Evolutionary conservation across 1,140 invertebrate genomes (phyloP), one percentile per base, ranked within the genome.

Genomic region (Telenomus remus): DNA sequence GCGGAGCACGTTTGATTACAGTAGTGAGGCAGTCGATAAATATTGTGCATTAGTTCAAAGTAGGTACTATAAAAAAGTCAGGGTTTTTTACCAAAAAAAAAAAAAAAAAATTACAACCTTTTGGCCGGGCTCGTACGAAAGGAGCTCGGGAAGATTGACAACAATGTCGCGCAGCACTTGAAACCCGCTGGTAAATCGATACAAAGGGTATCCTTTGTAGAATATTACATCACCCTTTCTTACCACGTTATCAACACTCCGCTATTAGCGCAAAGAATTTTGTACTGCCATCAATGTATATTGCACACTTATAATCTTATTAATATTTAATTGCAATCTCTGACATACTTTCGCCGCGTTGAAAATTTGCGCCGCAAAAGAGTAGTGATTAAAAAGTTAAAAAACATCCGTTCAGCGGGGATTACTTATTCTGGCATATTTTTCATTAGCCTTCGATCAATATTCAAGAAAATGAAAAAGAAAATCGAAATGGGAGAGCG

Each of bases 81-180:
- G 43, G 43, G 43, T 1, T 39, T 44, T 61, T 34, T 13, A 0
- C 46, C n/a, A n/a, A n/a, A n/a, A n/a, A n/a, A n/a, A n/a, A n/a
- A n/a, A n/a, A 44, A 10, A 47, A 46, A 46, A 54, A 63, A 54
- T 49, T 34, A 61, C 37, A 37, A 43, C 46, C 16, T 16, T 61
- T 37, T 50, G 42, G 50, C 37, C 39, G 48, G 27, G 34, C 43
- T 42, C 14, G 19, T 60, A 60, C 43, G 56, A 54, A 56, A 53
- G 43, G 27, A 69, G 60, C 55, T 69, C 57, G 43, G 56, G 27
- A 69, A 69, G 49, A 69, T 60, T 69, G 49, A 69, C 49, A 60
- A 69, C 7, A 46, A 42, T 12, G 55, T 60, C 35, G 56, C 37
- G 65, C 13, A 59, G 56, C 56, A 64, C 61, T 55, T 64, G 47